Percentiles rank a stretch among this genome's conserved stretches.
These are phyloP conservation scores for Ephydatia muelleri DNA, from an alignment of 37 sponge, comb jelly and placozoan genomes.

Conservation along the genomic window DNA sequence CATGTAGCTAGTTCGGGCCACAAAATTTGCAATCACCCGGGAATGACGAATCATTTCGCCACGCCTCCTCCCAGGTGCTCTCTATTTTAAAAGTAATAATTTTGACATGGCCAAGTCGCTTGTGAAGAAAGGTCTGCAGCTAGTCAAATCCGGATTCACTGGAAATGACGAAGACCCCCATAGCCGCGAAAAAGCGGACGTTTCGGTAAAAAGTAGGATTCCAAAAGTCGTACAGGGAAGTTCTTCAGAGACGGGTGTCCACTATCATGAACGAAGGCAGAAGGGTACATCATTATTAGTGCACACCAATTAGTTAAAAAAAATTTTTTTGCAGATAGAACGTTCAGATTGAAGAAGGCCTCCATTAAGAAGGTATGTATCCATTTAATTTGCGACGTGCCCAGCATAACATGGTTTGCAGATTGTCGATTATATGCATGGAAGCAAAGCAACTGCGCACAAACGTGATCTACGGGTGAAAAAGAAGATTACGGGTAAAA, in stretches of 20 bases:
- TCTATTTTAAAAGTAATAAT: background rate
- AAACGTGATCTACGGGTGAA: background rate
- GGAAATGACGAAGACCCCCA: background rate
- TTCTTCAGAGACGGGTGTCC: background rate
- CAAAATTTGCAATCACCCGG: too few species aligned
- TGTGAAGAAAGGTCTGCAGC: background rate
- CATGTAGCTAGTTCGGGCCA: background rate
- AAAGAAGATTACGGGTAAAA: background rate
- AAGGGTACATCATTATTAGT: background rate
- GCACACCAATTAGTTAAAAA: background rate
- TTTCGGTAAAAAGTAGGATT: background rate
- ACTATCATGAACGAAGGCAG: background rate
- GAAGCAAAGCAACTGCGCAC: background rate
- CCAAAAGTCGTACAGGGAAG: background rate
- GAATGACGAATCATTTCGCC: too few species aligned
- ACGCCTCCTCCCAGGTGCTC: background rate
- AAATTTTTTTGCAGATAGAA: background rate
- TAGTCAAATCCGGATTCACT: background rate
- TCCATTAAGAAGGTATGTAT: background rate
- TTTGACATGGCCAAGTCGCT: background rate
- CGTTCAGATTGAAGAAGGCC: background rate
- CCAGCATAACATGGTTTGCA: background rate
- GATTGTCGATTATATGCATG: background rate
- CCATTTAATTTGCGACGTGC: background rate
- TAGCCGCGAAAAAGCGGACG: background rate